Percentiles rank a stretch among this genome's conserved stretches.
These are phyloP conservation scores for Drosophila tristis DNA, from an alignment of 1,140 invertebrate genomes.

Conservation along the genomic window DNA sequence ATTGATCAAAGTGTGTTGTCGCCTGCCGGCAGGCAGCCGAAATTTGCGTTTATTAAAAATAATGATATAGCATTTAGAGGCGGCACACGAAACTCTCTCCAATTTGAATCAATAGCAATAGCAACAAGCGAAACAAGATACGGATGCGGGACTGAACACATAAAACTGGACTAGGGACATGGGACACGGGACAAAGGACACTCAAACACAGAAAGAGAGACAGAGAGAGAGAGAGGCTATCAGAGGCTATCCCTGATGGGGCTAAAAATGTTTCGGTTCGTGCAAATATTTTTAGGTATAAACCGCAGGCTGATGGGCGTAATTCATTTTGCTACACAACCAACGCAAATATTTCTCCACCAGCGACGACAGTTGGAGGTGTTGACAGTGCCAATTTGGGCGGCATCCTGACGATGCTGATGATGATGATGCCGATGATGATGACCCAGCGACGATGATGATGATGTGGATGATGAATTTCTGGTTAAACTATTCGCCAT, in stretches of 20 bases:
- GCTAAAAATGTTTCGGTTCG: neutral
- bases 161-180: neutral
- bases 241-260: too few species aligned
- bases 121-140: slow-evolving; percentile 1
- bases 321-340: slow-evolving; percentile 36
- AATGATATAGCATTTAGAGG: slow-evolving; percentile 40
- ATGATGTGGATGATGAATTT: slow-evolving; percentile 70
- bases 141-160: too few species aligned
- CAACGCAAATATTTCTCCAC: slow-evolving; percentile 16
- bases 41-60: slow-evolving; percentile 58
- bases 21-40: neutral
- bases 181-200: neutral
- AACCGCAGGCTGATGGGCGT: slow-evolving; percentile 23
- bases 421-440: slow-evolving; percentile 49
- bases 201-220: too few species aligned
- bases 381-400: slow-evolving; percentile 75
- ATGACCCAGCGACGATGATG: slow-evolving; percentile 49
- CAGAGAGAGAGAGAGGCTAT: too few species aligned
- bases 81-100: neutral
- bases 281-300: slow-evolving; percentile 26
- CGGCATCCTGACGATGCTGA: slow-evolving; percentile 32
- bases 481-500: slow-evolving; percentile 77
- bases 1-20: slow-evolving; percentile 47
- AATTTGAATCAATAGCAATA: slow-evolving; percentile 27
- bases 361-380: slow-evolving; percentile 40